Evolutionary conservation across 2,888 invertebrate species (phyloP).

Genomic region (Congeria kusceri): DNA sequence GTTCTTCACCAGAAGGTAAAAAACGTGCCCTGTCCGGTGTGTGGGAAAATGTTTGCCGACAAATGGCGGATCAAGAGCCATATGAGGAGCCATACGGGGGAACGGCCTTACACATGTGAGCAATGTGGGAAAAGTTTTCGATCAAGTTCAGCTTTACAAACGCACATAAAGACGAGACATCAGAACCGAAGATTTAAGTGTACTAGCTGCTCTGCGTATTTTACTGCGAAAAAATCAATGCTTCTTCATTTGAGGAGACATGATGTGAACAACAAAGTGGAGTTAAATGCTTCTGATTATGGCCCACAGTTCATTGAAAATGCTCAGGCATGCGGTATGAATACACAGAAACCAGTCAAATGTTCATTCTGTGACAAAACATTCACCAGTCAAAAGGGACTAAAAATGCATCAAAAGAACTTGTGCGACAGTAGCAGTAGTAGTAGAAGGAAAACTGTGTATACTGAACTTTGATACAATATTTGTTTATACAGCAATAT

Average conservation of each 20-base stretch:
- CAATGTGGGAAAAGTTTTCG: background rate
- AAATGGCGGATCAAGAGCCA: background rate
- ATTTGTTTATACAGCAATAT: no score
- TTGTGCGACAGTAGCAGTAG: no score
- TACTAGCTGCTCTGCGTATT: background rate
- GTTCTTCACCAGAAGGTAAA: background rate
- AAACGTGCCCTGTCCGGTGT: background rate
- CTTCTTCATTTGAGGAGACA: background rate
- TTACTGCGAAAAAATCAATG: constrained; percentile 1
- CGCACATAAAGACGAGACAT: background rate
- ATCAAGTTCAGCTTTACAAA: background rate
- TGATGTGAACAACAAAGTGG: background rate
- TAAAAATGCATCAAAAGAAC: background rate
- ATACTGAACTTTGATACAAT: no score
- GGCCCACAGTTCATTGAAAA: background rate
- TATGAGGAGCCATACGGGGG: background rate
- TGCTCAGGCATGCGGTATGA: background rate
- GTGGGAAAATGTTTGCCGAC: constrained; percentile 1
- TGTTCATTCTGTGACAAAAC: background rate
- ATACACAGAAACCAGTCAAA: background rate
- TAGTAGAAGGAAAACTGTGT: no score
- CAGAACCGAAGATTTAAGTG: background rate
- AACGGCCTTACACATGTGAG: background rate
- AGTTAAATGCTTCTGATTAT: background rate
- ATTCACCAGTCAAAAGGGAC: background rate